phyloP scores from a whole-genome alignment of 2,888 invertebrate species.

The Cataglyphis livida region DNA sequence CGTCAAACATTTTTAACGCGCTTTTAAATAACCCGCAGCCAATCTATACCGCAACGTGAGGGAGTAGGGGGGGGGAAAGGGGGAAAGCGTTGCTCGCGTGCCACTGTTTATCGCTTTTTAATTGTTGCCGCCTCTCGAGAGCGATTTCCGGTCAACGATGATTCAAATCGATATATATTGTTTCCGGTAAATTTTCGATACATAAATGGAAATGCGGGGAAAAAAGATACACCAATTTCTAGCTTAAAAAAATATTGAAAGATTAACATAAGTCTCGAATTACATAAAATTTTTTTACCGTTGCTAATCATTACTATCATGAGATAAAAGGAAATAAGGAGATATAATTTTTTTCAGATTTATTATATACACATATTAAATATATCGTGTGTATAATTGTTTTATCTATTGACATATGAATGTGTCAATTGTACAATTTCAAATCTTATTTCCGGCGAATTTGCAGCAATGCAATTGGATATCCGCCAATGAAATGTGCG shows the following conservation, averaged over 20 bases:
- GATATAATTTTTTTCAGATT: neutral
- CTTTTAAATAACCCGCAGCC: constrained; percentile 44
- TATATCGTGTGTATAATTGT: neutral
- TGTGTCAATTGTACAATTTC: neutral
- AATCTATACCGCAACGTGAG: neutral
- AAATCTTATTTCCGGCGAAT: neutral
- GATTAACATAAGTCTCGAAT: neutral
- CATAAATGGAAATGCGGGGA: neutral
- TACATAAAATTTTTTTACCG: neutral
- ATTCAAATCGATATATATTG: neutral
- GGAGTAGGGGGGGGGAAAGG: no score
- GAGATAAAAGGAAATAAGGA: neutral
- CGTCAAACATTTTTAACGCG: constrained; percentile 50
- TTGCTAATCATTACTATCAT: neutral
- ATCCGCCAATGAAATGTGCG: constrained; percentile 30
- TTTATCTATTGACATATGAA: neutral
- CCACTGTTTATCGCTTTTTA: constrained; percentile 32
- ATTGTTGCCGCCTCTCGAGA: neutral
- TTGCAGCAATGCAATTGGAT: constrained; percentile 19
- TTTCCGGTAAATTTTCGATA: neutral
- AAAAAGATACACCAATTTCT: neutral
- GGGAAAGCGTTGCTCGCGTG: neutral
- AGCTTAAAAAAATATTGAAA: neutral
- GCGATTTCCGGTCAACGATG: neutral
- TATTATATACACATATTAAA: neutral